A percentile compares a stretch with the other conserved stretches of the same genome.
Conservation (phyloP, 2,113 vertebrate species). For the Pseudorhombus dupliciocellatus region DNA sequence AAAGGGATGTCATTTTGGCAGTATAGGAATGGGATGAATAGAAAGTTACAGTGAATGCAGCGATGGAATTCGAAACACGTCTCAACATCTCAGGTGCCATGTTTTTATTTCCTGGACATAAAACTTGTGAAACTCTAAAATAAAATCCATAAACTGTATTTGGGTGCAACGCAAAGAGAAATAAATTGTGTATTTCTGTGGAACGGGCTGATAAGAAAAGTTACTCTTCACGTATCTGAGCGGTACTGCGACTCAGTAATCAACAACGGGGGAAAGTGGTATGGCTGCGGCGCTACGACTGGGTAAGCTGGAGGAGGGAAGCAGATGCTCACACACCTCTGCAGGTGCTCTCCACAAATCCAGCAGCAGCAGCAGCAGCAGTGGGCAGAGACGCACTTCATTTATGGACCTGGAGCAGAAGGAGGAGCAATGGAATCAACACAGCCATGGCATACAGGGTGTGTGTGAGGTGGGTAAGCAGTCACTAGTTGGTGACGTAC, state of each 20-base stretch:
- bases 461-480: not conserved
- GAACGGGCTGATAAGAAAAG: not conserved
- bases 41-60: not conserved
- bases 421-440: constrained; percentile 50
- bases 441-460: constrained; percentile 48
- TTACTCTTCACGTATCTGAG: constrained; percentile 8
- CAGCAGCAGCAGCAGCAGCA: constrained; percentile 56
- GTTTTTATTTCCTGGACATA: not conserved
- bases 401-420: constrained; percentile 61
- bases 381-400: constrained; percentile 45
- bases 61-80: not conserved
- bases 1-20: constrained; percentile 9
- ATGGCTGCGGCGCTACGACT: constrained; percentile 47
- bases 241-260: constrained; percentile 1
- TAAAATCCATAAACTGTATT: not conserved
- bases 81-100: not conserved
- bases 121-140: not conserved
- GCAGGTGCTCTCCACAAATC: constrained; percentile 71
- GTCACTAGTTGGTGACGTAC: constrained; percentile 28
- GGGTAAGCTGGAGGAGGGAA: constrained; percentile 47
- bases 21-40: constrained; percentile 13
- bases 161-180: not conserved
- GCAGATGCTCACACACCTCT: constrained; percentile 59
- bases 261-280: not conserved
- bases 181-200: not conserved